Evolutionary conservation across 1,140 invertebrate species (phyloP).

Genomic region (Rhyzopertha dominica): DNA sequence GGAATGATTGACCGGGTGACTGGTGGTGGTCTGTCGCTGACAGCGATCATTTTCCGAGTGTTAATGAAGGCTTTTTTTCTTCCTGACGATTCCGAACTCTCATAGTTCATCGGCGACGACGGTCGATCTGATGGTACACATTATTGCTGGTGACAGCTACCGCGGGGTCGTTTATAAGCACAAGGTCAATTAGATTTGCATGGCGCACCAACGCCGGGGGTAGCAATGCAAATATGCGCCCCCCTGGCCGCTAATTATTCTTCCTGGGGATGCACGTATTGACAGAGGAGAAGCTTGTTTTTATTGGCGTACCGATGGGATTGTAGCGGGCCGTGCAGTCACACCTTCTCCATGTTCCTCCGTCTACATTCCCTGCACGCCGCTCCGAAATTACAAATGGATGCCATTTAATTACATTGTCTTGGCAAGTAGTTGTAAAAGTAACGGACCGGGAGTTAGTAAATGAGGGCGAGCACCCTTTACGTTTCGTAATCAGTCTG

Average conservation of each 20-base stretch:
- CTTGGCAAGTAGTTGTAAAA: constrained; percentile 46
- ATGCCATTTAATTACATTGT: constrained; percentile 48
- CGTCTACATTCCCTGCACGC: constrained; percentile 43
- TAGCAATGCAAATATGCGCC: constrained; percentile 27
- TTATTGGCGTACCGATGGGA: constrained; percentile 37
- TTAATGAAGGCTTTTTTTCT: constrained; percentile 41
- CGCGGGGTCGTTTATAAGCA: constrained; percentile 39
- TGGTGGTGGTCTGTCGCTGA: constrained; percentile 28
- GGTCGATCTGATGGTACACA: constrained; percentile 37
- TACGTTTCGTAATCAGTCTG: constrained; percentile 42
- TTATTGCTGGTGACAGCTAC: constrained; percentile 40
- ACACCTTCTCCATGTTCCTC: constrained; percentile 46
- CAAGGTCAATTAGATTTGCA: constrained; percentile 41
- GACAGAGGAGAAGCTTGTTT: constrained; percentile 41
- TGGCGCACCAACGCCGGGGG: background rate
- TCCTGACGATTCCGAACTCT: constrained; percentile 29
- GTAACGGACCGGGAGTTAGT: constrained; percentile 39
- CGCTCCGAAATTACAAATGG: constrained; percentile 45
- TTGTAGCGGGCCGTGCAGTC: constrained; percentile 37
- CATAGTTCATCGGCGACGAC: constrained; percentile 33
- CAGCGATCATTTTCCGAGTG: constrained; percentile 42
- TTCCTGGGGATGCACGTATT: constrained; percentile 29
- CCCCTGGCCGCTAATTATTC: constrained; percentile 33
- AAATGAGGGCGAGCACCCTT: constrained; percentile 34
- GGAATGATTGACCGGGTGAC: constrained; percentile 33